Evolutionary conservation across 1,140 invertebrate genomes (phyloP), one percentile per base, ranked within the genome.

Genomic region (Teleogryllus occipitalis): DNA sequence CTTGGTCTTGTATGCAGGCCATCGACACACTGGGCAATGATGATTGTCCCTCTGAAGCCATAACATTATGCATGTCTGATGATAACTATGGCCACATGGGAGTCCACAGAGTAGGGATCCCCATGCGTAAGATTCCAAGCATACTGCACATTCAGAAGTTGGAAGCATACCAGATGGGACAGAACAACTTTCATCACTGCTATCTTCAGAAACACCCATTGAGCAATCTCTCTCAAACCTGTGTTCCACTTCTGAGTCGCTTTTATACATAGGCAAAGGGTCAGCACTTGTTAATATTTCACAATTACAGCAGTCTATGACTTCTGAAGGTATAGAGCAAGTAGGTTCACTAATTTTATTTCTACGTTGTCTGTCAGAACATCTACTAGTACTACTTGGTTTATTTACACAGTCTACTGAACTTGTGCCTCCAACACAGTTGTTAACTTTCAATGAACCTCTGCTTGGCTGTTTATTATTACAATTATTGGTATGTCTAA

Each of bases 81-180:
- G 89, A 82, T 88, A 90, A 79, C 85, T 85, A 83, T 90, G 89
- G 8, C 87, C 86, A 84, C 89, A 90, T 7, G 89, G 89, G 65
- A 90, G 83, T 3, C 88, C 89, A 84, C 88, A 88, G 5, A 90
- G 81, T 14, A 84, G 54, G 8, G 83, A 83, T 12, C 83, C 84
- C 39, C 80, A 77, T n/a, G 80, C 73, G 81, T 89, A 90, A 22
- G 82, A 82, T 27, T 90, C 89, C 75, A 90, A 82, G 84, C 89
- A 90, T 48, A 90, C 88, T n/a, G 88, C 87, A 85, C 89, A 90
- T 75, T 89, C 87, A 48, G 81, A 77, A 27, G 81, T 82, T 39
- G 81, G 80, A 8, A 86, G 74, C 82, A 86, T 86, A 18, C 86
- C 84, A 72, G 73, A 22, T 47, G 84, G 83, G 65, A 81, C 81